Base-by-base conservation (phyloP, 92 coral and sea anemone genomes). In the Zoanthus gigantus region DNA sequence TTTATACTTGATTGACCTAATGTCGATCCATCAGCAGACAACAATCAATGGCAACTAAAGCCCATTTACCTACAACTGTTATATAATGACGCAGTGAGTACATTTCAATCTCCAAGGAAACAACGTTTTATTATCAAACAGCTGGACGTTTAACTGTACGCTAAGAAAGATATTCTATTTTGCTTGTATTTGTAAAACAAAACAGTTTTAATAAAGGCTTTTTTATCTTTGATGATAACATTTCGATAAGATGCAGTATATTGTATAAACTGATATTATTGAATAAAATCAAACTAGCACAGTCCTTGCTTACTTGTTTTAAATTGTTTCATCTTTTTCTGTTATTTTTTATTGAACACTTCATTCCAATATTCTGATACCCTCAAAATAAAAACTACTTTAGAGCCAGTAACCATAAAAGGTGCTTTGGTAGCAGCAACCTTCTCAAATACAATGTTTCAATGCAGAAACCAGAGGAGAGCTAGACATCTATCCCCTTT, bases 371-470 rank as follows among this genome's bases (percentile, higher is more conserved):
- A 67, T 67, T 67, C 72, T 67, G 34, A 67, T 67, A n/a, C 72
- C 72, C 42, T 2, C 42, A 57, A 57, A 67, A 67, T 28, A 67
- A 67, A 67, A 71, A 7, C 76, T 71, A 71, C n/a, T 71, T 71
- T 71, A 71, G 76, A 71, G 76, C 76, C 76, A 71, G 48, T 71
- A 71, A 30, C 76, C 47, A 30, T 13, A 71, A 71, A 71, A 71
- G 48, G 76, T 66, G 76, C 47, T 71, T 71, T 71, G 76, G 76
- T 71, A 71, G 76, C 76, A 71, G 48, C 76, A 71, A 71, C 76
- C 76, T 71, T 71, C 76, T 71, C 76, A 71, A 71, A 71, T 37
- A 71, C 76, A 71, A 31, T 71, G 76, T 71, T 71, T 71, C 18
- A 71, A 71, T 71, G 76, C 48, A 71, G 48, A 71, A 71, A 71